Evolutionary conservation across 2,797 vertebrate genomes (phyloP).

Genomic region (Psittacula echo): DNA sequence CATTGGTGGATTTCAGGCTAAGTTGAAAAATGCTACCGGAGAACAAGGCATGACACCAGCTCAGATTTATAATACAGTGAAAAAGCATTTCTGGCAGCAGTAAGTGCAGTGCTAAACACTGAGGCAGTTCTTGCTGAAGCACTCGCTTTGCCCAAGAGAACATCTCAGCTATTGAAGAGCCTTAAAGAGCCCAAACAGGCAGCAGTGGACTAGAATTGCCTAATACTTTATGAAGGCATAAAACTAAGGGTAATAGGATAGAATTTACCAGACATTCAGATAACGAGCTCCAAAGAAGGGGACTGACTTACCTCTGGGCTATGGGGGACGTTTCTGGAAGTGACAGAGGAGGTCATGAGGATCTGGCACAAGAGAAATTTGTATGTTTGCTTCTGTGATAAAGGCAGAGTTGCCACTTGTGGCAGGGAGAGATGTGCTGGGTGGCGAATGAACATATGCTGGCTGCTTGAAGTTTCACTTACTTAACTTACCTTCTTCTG

Average conservation of each 20-base stretch:
- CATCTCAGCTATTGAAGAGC: not conserved
- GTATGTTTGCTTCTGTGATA: not conserved
- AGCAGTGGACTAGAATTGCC: not conserved
- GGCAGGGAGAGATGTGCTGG: not conserved
- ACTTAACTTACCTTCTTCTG: not conserved
- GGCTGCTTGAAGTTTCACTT: not conserved
- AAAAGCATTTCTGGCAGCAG: conserved; percentile 43
- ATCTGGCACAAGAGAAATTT: not conserved
- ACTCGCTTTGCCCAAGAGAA: not conserved
- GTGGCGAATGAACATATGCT: not conserved
- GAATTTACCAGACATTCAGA: not conserved
- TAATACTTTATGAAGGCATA: not conserved
- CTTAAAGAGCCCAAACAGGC: not conserved
- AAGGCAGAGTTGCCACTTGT: not conserved
- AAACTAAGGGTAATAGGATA: not conserved
- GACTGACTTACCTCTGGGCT: not conserved
- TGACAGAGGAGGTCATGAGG: not conserved
- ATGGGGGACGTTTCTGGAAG: rapidly evolving
- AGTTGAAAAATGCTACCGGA: not conserved
- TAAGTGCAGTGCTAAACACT: not conserved
- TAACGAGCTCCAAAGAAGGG: not conserved
- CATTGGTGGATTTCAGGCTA: not conserved
- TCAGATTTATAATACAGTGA: not conserved
- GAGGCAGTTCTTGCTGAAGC: not conserved
- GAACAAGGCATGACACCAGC: not conserved